Evolutionary conservation across 2,888 invertebrate species (phyloP).

Genomic region (Ernsta delagoae): DNA sequence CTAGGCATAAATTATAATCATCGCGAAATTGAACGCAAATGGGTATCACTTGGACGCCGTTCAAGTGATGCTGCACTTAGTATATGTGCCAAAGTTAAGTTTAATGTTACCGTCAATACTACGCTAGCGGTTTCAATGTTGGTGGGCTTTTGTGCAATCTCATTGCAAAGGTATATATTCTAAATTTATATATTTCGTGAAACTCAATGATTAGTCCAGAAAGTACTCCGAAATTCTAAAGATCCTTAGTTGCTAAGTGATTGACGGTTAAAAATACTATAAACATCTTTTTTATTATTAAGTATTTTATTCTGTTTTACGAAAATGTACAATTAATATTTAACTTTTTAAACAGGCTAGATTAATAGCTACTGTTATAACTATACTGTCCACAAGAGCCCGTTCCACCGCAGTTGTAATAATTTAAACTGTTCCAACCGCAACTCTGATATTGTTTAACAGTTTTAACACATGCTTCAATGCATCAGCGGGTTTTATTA

Average conservation of each 20-base stretch:
- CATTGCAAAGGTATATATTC: no score
- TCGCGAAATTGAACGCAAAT: slow-evolving; percentile 9
- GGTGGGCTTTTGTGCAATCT: no score
- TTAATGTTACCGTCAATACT: slow-evolving; percentile 12
- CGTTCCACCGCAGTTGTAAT: slow-evolving; percentile 30
- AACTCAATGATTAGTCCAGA: no score
- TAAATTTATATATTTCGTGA: no score
- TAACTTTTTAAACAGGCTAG: neutral
- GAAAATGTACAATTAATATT: neutral
- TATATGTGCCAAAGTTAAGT: slow-evolving; percentile 14
- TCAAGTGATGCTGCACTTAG: slow-evolving; percentile 13
- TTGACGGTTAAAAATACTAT: no score
- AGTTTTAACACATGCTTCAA: slow-evolving; percentile 17
- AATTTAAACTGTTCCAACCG: slow-evolving; percentile 27
- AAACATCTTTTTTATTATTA: no score
- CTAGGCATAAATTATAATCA: neutral
- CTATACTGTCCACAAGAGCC: slow-evolving; percentile 16
- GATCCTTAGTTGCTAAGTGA: no score
- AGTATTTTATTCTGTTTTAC: neutral
- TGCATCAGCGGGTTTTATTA: slow-evolving; percentile 26
- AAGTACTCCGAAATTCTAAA: no score
- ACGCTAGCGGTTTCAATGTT: neutral
- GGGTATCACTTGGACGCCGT: slow-evolving; percentile 14
- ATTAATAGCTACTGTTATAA: slow-evolving; percentile 11
- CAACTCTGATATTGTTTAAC: slow-evolving; percentile 33